Conservation (phyloP, 2,888 invertebrate species). For the Embidobia sp. region DNA sequence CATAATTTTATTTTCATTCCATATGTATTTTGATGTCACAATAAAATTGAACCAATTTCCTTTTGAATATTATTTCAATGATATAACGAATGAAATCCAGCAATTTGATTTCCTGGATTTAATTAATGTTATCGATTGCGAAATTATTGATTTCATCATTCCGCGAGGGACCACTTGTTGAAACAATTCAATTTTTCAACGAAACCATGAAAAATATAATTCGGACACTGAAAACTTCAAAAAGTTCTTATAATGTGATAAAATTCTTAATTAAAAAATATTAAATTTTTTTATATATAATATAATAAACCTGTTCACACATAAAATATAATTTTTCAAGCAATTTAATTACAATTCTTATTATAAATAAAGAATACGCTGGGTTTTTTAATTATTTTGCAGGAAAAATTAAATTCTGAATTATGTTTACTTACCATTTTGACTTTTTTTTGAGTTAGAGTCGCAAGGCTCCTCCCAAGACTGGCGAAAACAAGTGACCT, state of each 20-base stretch:
- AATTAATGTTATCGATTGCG: slow-evolving; percentile 41
- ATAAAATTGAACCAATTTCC: not conserved
- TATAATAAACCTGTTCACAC: too few species aligned
- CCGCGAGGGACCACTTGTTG: slow-evolving; percentile 32
- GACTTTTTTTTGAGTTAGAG: slow-evolving; percentile 67
- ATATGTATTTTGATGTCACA: not conserved
- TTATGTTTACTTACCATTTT: slow-evolving; percentile 70
- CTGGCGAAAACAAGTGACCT: slow-evolving; percentile 67
- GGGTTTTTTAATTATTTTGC: not conserved
- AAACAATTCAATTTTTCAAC: not conserved
- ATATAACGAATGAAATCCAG: slow-evolving; percentile 7
- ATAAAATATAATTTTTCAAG: too few species aligned
- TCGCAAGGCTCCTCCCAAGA: slow-evolving; percentile 66
- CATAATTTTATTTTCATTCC: slow-evolving; percentile 1
- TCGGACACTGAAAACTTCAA: too few species aligned
- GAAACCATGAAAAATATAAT: too few species aligned
- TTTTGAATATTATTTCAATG: not conserved
- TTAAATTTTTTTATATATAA: too few species aligned
- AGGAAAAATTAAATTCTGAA: too few species aligned
- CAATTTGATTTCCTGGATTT: slow-evolving; percentile 31
- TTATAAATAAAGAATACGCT: too few species aligned
- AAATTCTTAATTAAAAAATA: too few species aligned
- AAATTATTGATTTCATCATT: slow-evolving; percentile 49
- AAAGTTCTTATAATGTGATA: too few species aligned
- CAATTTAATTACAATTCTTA: too few species aligned